Conservation (phyloP, 2,888 invertebrate genomes). For the Caenorhabditis angaria region DNA sequence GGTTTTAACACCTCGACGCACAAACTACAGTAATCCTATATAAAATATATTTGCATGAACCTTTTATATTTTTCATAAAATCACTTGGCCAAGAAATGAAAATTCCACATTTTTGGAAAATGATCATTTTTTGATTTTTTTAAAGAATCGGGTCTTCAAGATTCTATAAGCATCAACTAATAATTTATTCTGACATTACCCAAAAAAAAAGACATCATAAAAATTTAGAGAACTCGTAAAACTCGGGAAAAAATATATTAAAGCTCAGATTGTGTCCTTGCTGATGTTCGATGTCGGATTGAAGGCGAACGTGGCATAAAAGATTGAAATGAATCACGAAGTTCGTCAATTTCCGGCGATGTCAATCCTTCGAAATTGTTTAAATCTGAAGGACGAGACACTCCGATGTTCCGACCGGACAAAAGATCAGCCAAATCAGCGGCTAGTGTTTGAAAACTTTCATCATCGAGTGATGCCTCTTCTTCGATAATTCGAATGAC, state of each 20-base stretch:
- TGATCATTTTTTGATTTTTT: neutral
- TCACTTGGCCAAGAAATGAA: neutral
- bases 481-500: slow-evolving; percentile 68
- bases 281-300: slow-evolving; percentile 27
- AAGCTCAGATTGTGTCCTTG: slow-evolving; percentile 23
- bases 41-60: too few relatives aligned
- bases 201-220: too few relatives aligned
- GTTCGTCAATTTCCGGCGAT: slow-evolving; percentile 61
- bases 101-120: neutral
- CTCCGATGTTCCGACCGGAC: slow-evolving; percentile 33
- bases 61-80: too few relatives aligned
- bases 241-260: neutral
- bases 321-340: slow-evolving; percentile 59
- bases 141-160: neutral
- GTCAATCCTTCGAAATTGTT: slow-evolving; percentile 49
- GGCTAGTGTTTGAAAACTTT: slow-evolving; percentile 46
- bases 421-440: slow-evolving; percentile 47
- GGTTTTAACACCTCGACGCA: too few relatives aligned
- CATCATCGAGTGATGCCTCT: slow-evolving; percentile 64
- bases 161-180: too few relatives aligned
- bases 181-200: too few relatives aligned
- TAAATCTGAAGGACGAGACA: slow-evolving; percentile 28
- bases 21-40: too few relatives aligned
- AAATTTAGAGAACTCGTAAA: neutral
- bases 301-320: slow-evolving; percentile 54